These are phyloP conservation scores for Gisinianus flammeolus DNA, from an alignment of 2,888 invertebrate species.

Conservation along the genomic window DNA sequence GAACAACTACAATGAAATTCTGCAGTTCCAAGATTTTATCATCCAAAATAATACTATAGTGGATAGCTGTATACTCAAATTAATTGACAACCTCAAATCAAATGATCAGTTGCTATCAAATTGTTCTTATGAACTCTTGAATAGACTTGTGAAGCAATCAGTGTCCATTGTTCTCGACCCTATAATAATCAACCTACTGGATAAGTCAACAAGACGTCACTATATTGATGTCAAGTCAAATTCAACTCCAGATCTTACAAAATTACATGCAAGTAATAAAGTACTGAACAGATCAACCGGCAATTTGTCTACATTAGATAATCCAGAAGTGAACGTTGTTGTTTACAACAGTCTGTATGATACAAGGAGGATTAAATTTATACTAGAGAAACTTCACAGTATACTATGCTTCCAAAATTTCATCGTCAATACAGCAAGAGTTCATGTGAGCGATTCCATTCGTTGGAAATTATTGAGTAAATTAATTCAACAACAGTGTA, in stretches of 20 bases:
- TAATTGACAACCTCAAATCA: conserved; percentile 35
- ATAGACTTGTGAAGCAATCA: conserved; percentile 28
- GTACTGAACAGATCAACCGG: conserved; percentile 35
- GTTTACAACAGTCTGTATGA: conserved; percentile 35
- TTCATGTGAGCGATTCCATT: conserved; percentile 30
- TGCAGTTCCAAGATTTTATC: conserved; percentile 38
- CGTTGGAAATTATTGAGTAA: conserved; percentile 26
- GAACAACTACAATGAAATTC: conserved; percentile 24
- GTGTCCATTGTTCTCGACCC: conserved; percentile 32
- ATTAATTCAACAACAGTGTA: conserved; percentile 26
- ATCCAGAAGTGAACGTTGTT: conserved; percentile 30
- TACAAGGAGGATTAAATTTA: conserved; percentile 33
- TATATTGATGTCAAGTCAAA: conserved; percentile 36
- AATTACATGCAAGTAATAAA: neutral
- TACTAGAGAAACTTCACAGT: conserved; percentile 24
- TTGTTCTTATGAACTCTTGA: conserved; percentile 28
- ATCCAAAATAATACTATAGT: conserved; percentile 14
- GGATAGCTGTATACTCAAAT: conserved; percentile 34
- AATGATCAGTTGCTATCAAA: conserved; percentile 23
- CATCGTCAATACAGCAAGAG: conserved; percentile 26
- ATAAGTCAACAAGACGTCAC: conserved; percentile 34
- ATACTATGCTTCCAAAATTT: conserved; percentile 36
- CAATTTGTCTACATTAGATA: conserved; percentile 32
- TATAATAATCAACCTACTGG: conserved; percentile 33
- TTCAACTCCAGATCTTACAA: conserved; percentile 38